Evolutionary conservation across 1,140 invertebrate genomes (phyloP).

Genomic region (Aphaenogaster ashmeadi): DNA sequence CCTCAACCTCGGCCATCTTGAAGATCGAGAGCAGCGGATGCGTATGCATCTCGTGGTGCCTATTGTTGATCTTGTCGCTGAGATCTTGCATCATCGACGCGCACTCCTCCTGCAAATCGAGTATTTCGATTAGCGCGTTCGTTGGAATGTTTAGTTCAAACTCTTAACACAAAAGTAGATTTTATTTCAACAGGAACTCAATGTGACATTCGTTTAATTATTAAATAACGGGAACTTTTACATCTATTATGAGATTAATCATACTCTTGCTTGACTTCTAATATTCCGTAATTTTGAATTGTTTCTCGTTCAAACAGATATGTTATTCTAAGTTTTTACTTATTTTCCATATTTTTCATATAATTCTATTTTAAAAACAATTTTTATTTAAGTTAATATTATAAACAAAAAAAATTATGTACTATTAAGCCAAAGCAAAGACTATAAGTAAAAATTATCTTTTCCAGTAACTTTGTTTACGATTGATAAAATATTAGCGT

Average conservation of each 20-base stretch:
- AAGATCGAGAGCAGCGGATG: constrained; percentile 95
- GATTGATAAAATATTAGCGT: not conserved
- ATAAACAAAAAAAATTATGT: constrained; percentile 6
- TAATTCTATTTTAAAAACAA: not conserved
- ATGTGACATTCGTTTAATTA: not conserved
- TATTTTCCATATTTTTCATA: not conserved
- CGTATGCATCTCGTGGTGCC: constrained; percentile 94
- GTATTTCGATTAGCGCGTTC: not conserved
- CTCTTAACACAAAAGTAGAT: not conserved
- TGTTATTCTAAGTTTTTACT: not conserved
- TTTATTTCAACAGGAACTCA: not conserved
- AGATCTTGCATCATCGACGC: constrained; percentile 93
- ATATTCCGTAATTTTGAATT: not conserved
- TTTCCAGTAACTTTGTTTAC: not conserved
- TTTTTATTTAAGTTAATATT: not conserved
- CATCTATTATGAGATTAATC: not conserved
- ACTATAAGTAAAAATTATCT: not conserved
- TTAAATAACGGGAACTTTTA: not conserved
- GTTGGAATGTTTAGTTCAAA: not conserved
- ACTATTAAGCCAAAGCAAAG: not conserved
- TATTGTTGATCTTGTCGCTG: constrained; percentile 94
- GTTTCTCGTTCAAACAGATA: not conserved
- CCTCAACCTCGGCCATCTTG: constrained; percentile 96
- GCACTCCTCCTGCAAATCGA: constrained; percentile 93
- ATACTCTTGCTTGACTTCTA: not conserved